These are phyloP conservation scores for Aleadryas rufinucha DNA, from an alignment of 2,113 vertebrate species.

Conservation along the genomic window DNA sequence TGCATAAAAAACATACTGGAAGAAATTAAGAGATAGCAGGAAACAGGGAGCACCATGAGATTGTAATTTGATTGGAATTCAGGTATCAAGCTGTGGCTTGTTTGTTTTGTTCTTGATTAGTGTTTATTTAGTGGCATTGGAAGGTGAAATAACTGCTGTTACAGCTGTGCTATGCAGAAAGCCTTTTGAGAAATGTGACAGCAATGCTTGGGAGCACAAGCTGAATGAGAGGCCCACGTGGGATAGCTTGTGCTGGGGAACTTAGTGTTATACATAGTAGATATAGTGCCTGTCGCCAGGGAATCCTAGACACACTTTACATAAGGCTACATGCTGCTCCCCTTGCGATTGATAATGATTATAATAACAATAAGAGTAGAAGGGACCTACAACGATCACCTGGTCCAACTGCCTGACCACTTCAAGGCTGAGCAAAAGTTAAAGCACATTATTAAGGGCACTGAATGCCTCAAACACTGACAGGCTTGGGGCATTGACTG, in stretches of 20 bases:
- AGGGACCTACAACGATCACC: background rate
- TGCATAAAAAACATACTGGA: background rate
- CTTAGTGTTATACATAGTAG: background rate
- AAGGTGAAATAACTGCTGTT: background rate
- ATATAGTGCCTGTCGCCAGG: background rate
- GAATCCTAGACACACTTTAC: background rate
- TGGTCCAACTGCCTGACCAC: background rate
- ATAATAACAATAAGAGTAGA: background rate
- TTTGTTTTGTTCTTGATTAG: background rate
- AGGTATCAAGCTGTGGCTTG: background rate
- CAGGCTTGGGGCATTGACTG: accelerated
- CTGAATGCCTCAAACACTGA: background rate
- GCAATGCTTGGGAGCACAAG: background rate
- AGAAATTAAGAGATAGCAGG: background rate
- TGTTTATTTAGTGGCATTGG: background rate
- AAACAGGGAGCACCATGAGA: background rate
- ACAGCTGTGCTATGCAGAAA: background rate
- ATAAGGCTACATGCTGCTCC: background rate
- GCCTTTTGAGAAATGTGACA: background rate
- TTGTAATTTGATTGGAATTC: background rate
- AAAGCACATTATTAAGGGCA: background rate
- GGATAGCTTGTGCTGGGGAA: background rate
- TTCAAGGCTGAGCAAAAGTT: background rate
- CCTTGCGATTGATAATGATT: background rate
- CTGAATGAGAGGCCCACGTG: background rate